These are phyloP conservation scores for Callosobruchus maculatus DNA, from an alignment of 2,888 invertebrate species.

Conservation along the genomic window DNA sequence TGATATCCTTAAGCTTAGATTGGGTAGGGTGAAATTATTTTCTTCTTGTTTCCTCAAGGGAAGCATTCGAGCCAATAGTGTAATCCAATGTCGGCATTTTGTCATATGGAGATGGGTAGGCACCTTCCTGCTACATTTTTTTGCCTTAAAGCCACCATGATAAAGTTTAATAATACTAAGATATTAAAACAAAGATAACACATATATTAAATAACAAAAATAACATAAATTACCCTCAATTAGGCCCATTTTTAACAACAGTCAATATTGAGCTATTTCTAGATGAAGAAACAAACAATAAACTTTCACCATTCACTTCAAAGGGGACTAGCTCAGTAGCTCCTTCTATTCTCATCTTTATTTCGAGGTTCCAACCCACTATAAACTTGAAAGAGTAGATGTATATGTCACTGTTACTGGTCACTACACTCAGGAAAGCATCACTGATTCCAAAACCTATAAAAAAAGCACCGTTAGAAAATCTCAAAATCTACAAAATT, in stretches of 20 bases:
- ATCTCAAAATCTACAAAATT: too few relatives aligned
- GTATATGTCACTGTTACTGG: conserved; percentile 34
- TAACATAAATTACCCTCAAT: conserved; percentile 9
- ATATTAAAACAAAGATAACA: not conserved
- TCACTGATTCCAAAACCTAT: conserved; percentile 39
- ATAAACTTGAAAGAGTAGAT: conserved; percentile 41
- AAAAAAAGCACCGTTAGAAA: conserved; percentile 12
- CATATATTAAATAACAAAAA: conserved; percentile 1
- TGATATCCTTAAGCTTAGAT: too few relatives aligned
- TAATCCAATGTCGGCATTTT: too few relatives aligned
- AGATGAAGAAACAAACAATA: conserved; percentile 39
- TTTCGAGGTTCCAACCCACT: conserved; percentile 42
- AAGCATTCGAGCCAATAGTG: too few relatives aligned
- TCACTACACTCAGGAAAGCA: conserved; percentile 39
- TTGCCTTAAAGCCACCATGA: not conserved
- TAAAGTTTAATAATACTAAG: not conserved
- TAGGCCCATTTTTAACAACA: conserved; percentile 36
- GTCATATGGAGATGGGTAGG: too few relatives aligned
- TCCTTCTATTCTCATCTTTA: conserved; percentile 38
- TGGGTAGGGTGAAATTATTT: too few relatives aligned
- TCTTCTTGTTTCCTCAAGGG: too few relatives aligned
- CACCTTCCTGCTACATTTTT: not conserved
- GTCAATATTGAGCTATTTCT: conserved; percentile 36
- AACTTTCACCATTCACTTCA: conserved; percentile 32
- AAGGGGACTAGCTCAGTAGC: conserved; percentile 40